Conservation (phyloP, 2,888 invertebrate genomes). For the Hipparchia sbordonii region DNA sequence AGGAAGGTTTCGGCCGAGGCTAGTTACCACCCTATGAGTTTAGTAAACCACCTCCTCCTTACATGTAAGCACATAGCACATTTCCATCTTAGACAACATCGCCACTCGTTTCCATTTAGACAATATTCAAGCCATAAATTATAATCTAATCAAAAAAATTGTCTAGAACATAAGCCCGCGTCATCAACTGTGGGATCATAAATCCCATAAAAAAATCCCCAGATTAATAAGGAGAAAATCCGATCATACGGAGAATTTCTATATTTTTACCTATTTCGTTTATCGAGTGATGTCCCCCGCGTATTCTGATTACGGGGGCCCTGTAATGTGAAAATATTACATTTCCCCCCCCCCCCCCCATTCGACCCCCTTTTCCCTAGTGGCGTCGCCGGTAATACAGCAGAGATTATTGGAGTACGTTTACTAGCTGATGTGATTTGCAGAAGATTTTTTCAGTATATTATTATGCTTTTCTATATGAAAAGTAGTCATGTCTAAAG, state of each 20-base stretch:
- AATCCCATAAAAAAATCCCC: neutral
- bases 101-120: too few relatives aligned
- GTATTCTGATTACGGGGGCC: constrained; percentile 51
- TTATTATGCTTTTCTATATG: too few relatives aligned
- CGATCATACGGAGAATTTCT: constrained; percentile 13
- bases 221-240: constrained; percentile 8
- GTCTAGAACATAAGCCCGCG: neutral
- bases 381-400: constrained; percentile 30
- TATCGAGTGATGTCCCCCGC: constrained; percentile 41
- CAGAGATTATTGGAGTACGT: constrained; percentile 35
- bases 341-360: constrained; percentile 39
- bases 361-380: constrained; percentile 22
- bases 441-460: neutral
- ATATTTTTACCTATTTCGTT: constrained; percentile 36
- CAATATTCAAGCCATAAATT: too few relatives aligned
- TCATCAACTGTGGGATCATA: neutral
- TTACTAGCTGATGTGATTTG: constrained; percentile 23
- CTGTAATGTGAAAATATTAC: constrained; percentile 54
- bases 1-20: too few relatives aligned
- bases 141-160: too few relatives aligned
- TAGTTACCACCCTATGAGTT: too few relatives aligned
- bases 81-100: too few relatives aligned
- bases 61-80: too few relatives aligned
- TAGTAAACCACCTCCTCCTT: too few relatives aligned
- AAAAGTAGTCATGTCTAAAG: too few relatives aligned